Evolutionary conservation across 1,140 invertebrate genomes (phyloP), one percentile per base, ranked within the genome.

Genomic region (Coelopa frigida): DNA sequence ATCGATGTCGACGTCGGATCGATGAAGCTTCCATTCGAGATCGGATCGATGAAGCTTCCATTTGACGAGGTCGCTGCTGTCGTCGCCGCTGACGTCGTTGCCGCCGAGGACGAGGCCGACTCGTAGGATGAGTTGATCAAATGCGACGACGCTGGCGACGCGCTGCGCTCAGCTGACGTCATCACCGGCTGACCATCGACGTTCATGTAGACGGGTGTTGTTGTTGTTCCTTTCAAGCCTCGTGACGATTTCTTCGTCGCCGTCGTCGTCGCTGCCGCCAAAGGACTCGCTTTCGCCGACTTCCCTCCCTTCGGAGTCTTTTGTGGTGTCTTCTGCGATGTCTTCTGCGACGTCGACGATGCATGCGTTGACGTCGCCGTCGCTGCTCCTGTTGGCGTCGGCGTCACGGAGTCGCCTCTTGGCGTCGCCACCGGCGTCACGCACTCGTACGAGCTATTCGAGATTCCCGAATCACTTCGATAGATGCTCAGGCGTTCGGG

Each of bases 401-500:
- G 47, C 20, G 47, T 27, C n/a, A 32, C n/a, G n/a, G n/a, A n/a
- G n/a, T n/a, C n/a, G n/a, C n/a, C n/a, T n/a, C n/a, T n/a, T n/a
- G n/a, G n/a, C n/a, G 44, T 27, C 14, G 53, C 32, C 17, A 64
- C 29, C 17, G 54, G 49, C 29, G 55, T 54, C n/a, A 50, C 48
- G 36, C 62, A 68, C 43, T 69, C 66, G 46, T 63, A 66, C 7
- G 62, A 67, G 33, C 62, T 67, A 37, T 69, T 69, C 5, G 66
- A 69, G 26, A 69, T 69, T 23, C 66, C 66, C n/a, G 66, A 69
- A 50, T 69, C 66, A 44, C 66, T 69, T 35, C 66, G 55, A 53
- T 68, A 67, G 46, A 69, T 68, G 42, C 59, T 68, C 1, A 65
- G 37, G 7, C 62, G 55, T 48, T 68, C 62, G 3, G 61, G 58